Evolutionary conservation across 2,888 invertebrate species (phyloP).

Genomic region (Pseudoips prasinana): DNA sequence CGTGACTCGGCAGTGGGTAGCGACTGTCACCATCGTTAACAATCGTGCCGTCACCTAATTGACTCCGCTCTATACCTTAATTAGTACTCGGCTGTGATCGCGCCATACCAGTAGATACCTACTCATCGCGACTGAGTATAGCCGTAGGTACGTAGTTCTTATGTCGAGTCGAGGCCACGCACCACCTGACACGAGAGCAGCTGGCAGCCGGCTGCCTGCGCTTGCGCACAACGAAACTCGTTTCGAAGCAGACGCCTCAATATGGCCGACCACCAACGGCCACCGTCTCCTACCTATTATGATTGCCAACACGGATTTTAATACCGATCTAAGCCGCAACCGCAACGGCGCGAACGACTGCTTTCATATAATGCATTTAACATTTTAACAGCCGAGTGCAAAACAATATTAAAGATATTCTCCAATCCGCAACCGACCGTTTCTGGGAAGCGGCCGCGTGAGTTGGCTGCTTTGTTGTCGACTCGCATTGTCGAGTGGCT

Average conservation of each 20-base stretch:
- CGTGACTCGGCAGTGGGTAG: constrained; percentile 33
- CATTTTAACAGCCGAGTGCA: constrained; percentile 31
- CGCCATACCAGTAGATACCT: constrained; percentile 11
- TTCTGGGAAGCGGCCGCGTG: constrained; percentile 52
- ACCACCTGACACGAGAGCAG: constrained; percentile 76
- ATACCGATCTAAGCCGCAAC: constrained; percentile 15
- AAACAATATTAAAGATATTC: constrained; percentile 37
- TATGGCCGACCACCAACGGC: constrained; percentile 59
- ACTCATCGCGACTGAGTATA: constrained; percentile 1
- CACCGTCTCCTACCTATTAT: constrained; percentile 29
- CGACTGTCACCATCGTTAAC: constrained; percentile 40
- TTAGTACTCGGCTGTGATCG: constrained; percentile 39
- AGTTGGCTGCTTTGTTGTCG: constrained; percentile 47
- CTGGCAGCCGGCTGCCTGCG: constrained; percentile 72
- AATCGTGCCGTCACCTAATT: constrained; percentile 56
- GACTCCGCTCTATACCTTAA: constrained; percentile 48
- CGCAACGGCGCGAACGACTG: not conserved
- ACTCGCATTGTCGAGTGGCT: constrained; percentile 45
- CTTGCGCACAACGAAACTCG: constrained; percentile 70
- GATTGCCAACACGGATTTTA: constrained; percentile 33
- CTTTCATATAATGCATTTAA: constrained; percentile 1
- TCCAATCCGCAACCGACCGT: constrained; percentile 28
- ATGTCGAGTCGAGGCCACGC: constrained; percentile 61
- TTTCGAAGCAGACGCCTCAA: constrained; percentile 70
- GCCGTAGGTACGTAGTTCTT: constrained; percentile 35